Percentiles rank a stretch among this genome's conserved stretches.
These are phyloP conservation scores for Leptosomus discolor DNA, from an alignment of 2,113 vertebrate genomes.

Conservation along the genomic window DNA sequence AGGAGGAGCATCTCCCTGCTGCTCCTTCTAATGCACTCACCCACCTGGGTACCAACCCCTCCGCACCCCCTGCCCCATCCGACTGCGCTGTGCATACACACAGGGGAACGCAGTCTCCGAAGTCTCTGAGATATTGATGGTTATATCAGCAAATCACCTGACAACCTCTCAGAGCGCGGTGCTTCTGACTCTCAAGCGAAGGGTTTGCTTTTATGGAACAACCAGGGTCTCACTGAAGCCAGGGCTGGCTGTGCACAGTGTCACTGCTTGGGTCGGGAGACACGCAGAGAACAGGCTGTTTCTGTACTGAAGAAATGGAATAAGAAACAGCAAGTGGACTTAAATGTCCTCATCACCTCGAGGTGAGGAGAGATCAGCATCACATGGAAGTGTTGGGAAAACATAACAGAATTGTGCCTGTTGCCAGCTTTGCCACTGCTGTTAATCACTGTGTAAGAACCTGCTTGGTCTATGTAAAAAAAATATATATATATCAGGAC, in stretches of 20 bases:
- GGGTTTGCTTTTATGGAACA: not conserved
- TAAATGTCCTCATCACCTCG: not conserved
- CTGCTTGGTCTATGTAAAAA: not conserved
- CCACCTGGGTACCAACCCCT: too few species aligned
- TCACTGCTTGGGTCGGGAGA: fast-evolving
- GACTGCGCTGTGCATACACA: fast-evolving
- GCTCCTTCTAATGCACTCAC: not conserved
- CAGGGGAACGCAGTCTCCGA: not conserved
- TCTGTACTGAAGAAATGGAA: not conserved
- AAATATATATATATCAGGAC: too few species aligned
- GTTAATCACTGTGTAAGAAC: not conserved
- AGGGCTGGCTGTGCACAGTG: too few species aligned
- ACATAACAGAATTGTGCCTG: not conserved
- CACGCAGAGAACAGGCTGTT: too few species aligned
- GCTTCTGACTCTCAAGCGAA: not conserved
- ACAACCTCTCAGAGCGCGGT: fast-evolving
- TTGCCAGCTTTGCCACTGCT: not conserved
- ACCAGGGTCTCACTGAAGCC: not conserved
- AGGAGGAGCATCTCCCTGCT: not conserved
- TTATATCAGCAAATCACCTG: not conserved
- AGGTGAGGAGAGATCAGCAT: not conserved
- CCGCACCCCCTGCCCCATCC: not conserved
- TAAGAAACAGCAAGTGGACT: not conserved
- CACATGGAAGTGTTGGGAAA: not conserved
- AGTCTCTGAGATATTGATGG: not conserved